Evolutionary conservation across 2,888 invertebrate species (phyloP), one percentile per base, ranked within the genome.

Genomic region (Melanostoma mellinum): DNA sequence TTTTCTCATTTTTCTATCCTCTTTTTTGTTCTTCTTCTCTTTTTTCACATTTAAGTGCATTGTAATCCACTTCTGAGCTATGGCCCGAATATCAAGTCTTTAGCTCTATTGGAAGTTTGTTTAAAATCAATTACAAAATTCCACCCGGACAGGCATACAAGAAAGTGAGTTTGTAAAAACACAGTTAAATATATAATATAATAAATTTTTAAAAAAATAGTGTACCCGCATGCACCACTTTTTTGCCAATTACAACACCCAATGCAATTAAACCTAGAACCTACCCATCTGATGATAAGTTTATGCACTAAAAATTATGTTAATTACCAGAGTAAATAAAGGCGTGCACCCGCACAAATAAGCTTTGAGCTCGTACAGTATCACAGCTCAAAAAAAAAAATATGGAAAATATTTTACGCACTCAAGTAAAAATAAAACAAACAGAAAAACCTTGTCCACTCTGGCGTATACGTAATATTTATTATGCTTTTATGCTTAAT

Each of bases 391-490:
- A 36, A 36, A 35, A 53, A 44, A 44, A 42, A 56, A 6, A 52
- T 40, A 38, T 33, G 4, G 30, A 56, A 38, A 40, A 44, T 44
- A 36, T 61, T 61, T 20, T 6, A 63, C 8, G n/a, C 50, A 63
- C 6, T 32, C 63, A 50, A 63, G 48, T 50, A 4, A 48, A 48
- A 36, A 30, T 1, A 44, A 35, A 53, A 53, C 5, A 9, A 68
- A 46, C 35, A 55, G 8, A 58, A 72, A 30, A 60, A 50, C 40
- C 33, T 73, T 65, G 68, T 52, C 73, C 78, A 69, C 68, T 61
- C 9, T 40, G 73, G 82, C 82, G 82, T 78, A 73, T 78, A 78
- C 82, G 82, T 65, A 82, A 74, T 56, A 79, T 81, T 81, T 76
- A 67, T 76, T 72, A 77, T 72, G 77, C 81, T 72, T 72, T 68